Conservation (phyloP, 2,113 vertebrate species). For the Silurus asotus region DNA sequence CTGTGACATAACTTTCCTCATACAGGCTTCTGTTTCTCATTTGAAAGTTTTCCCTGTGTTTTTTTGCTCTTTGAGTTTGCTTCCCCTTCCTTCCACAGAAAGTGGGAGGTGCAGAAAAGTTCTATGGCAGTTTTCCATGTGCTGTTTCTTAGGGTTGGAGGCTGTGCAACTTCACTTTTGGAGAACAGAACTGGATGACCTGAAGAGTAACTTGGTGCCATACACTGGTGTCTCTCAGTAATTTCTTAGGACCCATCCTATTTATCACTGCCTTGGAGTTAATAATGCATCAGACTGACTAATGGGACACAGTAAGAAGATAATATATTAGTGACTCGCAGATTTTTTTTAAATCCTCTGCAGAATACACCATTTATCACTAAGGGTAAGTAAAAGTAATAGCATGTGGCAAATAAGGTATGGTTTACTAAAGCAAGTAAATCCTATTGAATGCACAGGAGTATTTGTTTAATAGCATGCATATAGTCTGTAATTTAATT, state of each 20-base stretch:
- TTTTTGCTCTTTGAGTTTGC: conserved; percentile 46
- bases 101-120: conserved; percentile 70
- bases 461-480: not conserved
- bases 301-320: conserved; percentile 62
- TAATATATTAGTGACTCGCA: conserved; percentile 67
- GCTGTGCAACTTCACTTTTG: conserved; percentile 68
- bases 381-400: conserved; percentile 65
- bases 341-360: conserved; percentile 59
- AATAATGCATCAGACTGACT: conserved; percentile 41
- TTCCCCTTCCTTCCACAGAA: conserved; percentile 56
- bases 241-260: conserved; percentile 47
- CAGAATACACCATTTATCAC: conserved; percentile 64
- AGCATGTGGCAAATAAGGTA: not conserved
- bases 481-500: not conserved
- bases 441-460: not conserved
- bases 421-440: conserved; percentile 26
- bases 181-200: conserved; percentile 62
- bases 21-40: conserved; percentile 72
- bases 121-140: conserved; percentile 70
- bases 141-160: conserved; percentile 66
- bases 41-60: conserved; percentile 51
- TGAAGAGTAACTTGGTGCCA: conserved; percentile 31
- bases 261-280: conserved; percentile 43
- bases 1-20: conserved; percentile 68
- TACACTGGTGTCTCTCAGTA: conserved; percentile 21